Percentiles rank a stretch among this genome's conserved stretches.
These are phyloP conservation scores for Heliconius eleuchia DNA, from an alignment of 1,140 invertebrate genomes.

Conservation along the genomic window DNA sequence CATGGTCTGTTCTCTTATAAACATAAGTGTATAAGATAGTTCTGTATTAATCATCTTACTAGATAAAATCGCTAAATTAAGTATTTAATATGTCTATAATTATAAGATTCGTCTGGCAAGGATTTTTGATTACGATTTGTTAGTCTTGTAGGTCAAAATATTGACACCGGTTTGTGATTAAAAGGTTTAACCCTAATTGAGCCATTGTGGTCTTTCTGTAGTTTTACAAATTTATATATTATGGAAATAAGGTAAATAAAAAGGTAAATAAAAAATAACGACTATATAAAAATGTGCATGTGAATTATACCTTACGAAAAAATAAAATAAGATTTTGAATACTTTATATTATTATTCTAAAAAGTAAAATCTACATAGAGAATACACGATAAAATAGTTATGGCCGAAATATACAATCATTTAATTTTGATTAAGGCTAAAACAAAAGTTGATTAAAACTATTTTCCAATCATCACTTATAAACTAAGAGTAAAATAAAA, in stretches of 20 bases:
- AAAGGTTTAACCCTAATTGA: too few relatives aligned
- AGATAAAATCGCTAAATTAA: too few relatives aligned
- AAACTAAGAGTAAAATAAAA: slow-evolving; percentile 48
- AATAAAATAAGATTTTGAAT: slow-evolving; percentile 35
- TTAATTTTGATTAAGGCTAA: slow-evolving; percentile 70
- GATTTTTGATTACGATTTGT: too few relatives aligned
- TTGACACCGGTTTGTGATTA: too few relatives aligned
- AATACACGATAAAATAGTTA: slow-evolving; percentile 71
- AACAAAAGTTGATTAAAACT: slow-evolving; percentile 68
- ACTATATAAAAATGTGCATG: neutral
- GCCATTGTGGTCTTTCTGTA: too few relatives aligned
- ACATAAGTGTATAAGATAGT: too few relatives aligned
- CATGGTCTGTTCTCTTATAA: too few relatives aligned
- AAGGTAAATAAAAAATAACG: neutral
- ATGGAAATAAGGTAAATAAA: neutral
- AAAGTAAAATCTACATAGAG: slow-evolving; percentile 51
- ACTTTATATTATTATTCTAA: slow-evolving; percentile 34
- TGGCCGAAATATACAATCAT: slow-evolving; percentile 75
- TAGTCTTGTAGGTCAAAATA: too few relatives aligned
- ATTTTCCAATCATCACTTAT: slow-evolving; percentile 58
- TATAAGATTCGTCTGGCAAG: neutral
- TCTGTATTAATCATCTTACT: too few relatives aligned
- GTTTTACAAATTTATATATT: neutral
- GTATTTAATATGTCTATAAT: neutral
- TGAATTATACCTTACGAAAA: slow-evolving; percentile 9